Evolutionary conservation across 2,888 invertebrate species (phyloP), one percentile per base, ranked within the genome.

Genomic region (Leuctra nigra): DNA sequence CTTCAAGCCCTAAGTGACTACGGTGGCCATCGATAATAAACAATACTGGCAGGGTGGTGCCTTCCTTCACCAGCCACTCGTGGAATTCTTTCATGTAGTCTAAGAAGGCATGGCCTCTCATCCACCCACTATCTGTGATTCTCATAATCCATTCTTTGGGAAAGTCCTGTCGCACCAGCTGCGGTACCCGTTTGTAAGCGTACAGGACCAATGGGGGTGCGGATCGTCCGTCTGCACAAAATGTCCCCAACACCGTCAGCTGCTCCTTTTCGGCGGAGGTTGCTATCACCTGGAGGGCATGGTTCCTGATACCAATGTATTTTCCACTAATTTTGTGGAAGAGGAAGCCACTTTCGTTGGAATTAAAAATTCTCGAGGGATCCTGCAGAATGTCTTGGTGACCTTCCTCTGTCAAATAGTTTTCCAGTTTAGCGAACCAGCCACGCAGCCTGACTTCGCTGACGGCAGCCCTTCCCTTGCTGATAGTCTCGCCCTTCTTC

Each of bases 11-110:
- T 44, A 65, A 52, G 50, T 68, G 68, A 1, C 66, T 66, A 36
- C 61, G 61, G 52, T 66, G 66, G 9, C 68, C 67, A 58, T 70
- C 70, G 18, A 72, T 66, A 60, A 70, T 71, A 4, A 72, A 57
- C 54, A 72, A 64, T 1, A 72, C 59, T 2, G 68, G 69, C 55
- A 54, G 63, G 16, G 54, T 29, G 44, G 61, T 62, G 24, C 60
- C 50, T 24, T 64, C 44, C 11, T 61, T 53, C 39, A 16, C n/a
- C 13, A 61, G 7, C 64, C 63, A 65, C 18, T 53, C 20, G 44
- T 64, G 56, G 24, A 64, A 50, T 16, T 56, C 60, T 57, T 64
- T 65, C 14, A 47, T 52, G 57, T 57, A 65, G 16, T 63, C 61
- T 57, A 59, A 64, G 53, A 66, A 66, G 24, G 61, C 56, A 1